Evolutionary conservation across 2,113 vertebrate species (phyloP), one percentile per base, ranked within the genome.

Genomic region (Poecile atricapillus): DNA sequence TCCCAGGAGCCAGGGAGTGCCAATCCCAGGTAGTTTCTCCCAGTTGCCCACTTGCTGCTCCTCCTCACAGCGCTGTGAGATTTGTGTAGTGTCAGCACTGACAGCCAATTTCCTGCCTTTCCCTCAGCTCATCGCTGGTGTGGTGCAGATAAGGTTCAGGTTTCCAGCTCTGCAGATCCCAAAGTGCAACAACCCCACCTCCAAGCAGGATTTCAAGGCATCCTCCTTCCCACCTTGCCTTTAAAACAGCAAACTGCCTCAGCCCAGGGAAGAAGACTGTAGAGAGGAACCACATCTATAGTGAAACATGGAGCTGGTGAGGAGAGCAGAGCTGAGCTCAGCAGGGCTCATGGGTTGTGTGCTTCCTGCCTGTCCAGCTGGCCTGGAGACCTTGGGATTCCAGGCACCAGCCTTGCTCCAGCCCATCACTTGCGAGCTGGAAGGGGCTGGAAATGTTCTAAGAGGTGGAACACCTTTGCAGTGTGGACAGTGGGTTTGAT

Each of bases 61-160:
- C 31, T 91, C 28, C 58, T 87, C 56, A 25, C 28, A 71, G 60
- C 0, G 0, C 59, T 0, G 0, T 33, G 80, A 87, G 69, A 75
- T 94, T 90, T 83, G 93, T 85, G 76, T 24, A 13, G 64, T 64
- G 86, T 60, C 85, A 90, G 85, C 49, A 63, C 49, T 58, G 80
- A 71, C 85, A 89, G 64, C 22, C 68, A 25, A 16, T 93, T 95
- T 94, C 92, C 92, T 92, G 85, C 35, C 52, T 90, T 92, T 41
- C 68, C 39, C 2, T 71, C 63, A 25, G 63, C 74, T 80, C 82
- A 5, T 28, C 0, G 0, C 39, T n/a, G 49, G 4, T 68, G 71
- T 3, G 3, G 31, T 30, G 44, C 59, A 86, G 62, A 79, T 6
- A 31, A 74, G 73, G 62, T 25, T 81, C 49, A 46, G 88, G 41